Evolutionary conservation across 92 coral and sea anemone genomes (phyloP), one percentile per base, ranked within the genome.

Genomic region (Paramuricea clavata): DNA sequence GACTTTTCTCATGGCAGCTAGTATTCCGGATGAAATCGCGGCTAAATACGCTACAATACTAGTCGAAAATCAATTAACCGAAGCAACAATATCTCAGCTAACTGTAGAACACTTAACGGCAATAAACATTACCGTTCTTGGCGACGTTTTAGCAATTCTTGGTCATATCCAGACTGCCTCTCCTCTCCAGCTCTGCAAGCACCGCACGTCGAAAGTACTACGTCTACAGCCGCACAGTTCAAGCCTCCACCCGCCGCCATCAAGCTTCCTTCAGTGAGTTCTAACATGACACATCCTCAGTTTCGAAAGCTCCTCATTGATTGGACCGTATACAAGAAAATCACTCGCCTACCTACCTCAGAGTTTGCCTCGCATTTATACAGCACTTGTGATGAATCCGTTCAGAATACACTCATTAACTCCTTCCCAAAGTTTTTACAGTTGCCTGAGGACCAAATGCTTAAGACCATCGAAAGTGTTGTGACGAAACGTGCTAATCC

Each of bases 161-260:
- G 23, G 8, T 21, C 61, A 52, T 21, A 17, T 52, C 3, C 2
- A 52, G 61, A 52, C 61, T 52, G 11, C 61, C 61, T 52, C 3
- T 52, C 61, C 61, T n/a, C 72, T 65, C 72, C 72, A 65, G 31
- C 34, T 26, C 17, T 3, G 3, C 72, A 25, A 26, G n/a, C n/a
- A n/a, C 34, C 72, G 34, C 72, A 65, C 4, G 72, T 65, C 34
- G 72, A 65, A 3, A 26, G 72, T 65, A 65, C 72, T 3, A 78
- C 67, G 23, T 78, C 42, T 30, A 50, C 64, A 2, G 42, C 43
- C 57, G 26, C 59, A 10, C 60, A 1, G 17, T 43, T 49, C 27
- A 74, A 74, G 39, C 57, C 81, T 41, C 64, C 64, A 52, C 83
- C 83, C 6, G 43, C 35, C 17, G 72, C 72, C 72, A 65, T 65